Conservation (phyloP, 2,113 vertebrate species). For the Phrynosoma platyrhinos region DNA sequence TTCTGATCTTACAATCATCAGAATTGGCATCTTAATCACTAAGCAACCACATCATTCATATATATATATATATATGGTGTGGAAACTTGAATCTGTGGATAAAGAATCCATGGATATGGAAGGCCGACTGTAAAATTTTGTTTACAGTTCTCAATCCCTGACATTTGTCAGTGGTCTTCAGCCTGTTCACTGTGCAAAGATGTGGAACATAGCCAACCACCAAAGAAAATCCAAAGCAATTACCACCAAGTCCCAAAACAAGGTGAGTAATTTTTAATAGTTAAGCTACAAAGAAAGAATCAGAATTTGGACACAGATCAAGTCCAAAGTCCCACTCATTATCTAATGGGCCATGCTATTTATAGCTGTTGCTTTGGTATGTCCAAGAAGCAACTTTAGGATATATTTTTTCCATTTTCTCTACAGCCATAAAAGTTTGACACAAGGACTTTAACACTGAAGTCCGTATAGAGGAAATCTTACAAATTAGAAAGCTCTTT, state of each 20-base stretch:
- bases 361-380: not conserved
- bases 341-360: not conserved
- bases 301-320: too few species aligned
- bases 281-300: too few species aligned
- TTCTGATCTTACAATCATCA: too few species aligned
- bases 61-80: too few species aligned
- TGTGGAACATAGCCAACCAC: constrained; percentile 8
- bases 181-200: constrained; percentile 27
- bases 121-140: not conserved
- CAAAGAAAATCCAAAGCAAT: not conserved
- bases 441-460: not conserved
- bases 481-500: too few species aligned
- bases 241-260: not conserved
- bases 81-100: too few species aligned
- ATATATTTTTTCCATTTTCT: not conserved
- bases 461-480: too few species aligned
- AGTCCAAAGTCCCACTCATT: not conserved
- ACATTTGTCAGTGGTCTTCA: constrained; percentile 25
- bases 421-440: not conserved
- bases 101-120: too few species aligned
- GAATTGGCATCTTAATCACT: too few species aligned
- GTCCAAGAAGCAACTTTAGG: not conserved
- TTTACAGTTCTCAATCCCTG: constrained; percentile 28
- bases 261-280: not conserved
- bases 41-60: too few species aligned